Conservation (phyloP, 2,888 invertebrate genomes). For the Melieria picta region DNA sequence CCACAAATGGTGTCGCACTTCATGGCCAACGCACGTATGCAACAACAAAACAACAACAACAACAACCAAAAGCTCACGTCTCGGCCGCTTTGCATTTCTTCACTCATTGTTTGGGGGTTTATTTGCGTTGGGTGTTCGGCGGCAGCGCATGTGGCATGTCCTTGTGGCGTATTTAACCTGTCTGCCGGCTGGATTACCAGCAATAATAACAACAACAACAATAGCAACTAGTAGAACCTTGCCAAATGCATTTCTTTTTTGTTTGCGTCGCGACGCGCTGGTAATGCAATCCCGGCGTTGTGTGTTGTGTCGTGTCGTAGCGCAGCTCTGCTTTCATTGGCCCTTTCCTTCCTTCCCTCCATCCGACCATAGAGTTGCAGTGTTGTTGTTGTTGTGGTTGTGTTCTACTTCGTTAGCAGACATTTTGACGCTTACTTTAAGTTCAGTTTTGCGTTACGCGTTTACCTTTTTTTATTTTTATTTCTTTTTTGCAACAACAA, state of each 20-base stretch:
- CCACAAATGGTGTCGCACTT: no score
- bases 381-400: constrained; percentile 33
- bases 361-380: neutral
- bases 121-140: neutral
- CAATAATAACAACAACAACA: constrained; percentile 13
- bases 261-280: neutral
- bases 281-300: constrained; percentile 14
- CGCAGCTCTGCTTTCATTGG: neutral
- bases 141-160: constrained; percentile 48
- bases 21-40: no score
- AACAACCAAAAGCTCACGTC: neutral
- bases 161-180: constrained; percentile 63
- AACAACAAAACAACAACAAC: no score
- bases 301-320: constrained; percentile 8
- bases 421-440: constrained; percentile 57
- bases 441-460: constrained; percentile 46
- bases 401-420: constrained; percentile 55
- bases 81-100: constrained; percentile 1
- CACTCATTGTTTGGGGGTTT: constrained; percentile 7
- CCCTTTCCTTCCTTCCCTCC: neutral
- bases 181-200: constrained; percentile 59
- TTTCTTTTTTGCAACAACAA: no score
- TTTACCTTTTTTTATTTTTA: constrained; percentile 7
- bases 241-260: neutral
- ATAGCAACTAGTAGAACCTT: neutral